Evolutionary conservation across 2,888 invertebrate genomes (phyloP), one percentile per base, ranked within the genome.

Genomic region (Pantelozetes paolii): DNA sequence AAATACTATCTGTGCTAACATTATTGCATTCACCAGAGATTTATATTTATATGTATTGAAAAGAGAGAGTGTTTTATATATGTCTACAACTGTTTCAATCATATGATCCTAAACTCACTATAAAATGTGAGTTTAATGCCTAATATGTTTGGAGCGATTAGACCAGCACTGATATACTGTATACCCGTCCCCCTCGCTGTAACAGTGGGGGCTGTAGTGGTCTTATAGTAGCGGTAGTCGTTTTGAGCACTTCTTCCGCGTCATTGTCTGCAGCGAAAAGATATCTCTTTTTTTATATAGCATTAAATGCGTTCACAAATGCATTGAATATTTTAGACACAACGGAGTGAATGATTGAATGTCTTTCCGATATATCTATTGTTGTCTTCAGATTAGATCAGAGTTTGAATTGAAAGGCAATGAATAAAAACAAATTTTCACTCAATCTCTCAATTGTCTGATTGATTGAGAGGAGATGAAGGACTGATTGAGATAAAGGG

Each of bases 121-220:
- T 62, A 62, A 62, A 62, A 62, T 23, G 32, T 62, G 62, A 30
- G 62, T 62, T 62, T 62, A 62, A 62, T 32, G 62, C 62, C 62
- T 62, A 62, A 62, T 62, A 62, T 62, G 62, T 32, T 62, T 23
- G 18, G 9, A 13, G n/a, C 11, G 26, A 26, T 54, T 45, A 45
- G 45, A 45, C 11, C 45, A 6, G 2, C n/a, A 45, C 5, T 45
- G 45, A 45, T 11, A 50, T n/a, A n/a, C n/a, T n/a, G n/a, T n/a
- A n/a, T n/a, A n/a, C n/a, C n/a, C n/a, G n/a, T n/a, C n/a, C n/a
- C n/a, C n/a, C n/a, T n/a, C n/a, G n/a, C n/a, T n/a, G n/a, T n/a
- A 23, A 54, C 23, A 54, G 54, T 26, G 54, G 26, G 5, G 54
- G 23, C 54, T 26, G 26, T 54, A 54, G 8, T 50, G 54, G 23